A percentile compares a stretch with the other conserved stretches of the same genome.
Conservation (phyloP, 1,140 invertebrate species). For the Drosophila sturtevanti region DNA sequence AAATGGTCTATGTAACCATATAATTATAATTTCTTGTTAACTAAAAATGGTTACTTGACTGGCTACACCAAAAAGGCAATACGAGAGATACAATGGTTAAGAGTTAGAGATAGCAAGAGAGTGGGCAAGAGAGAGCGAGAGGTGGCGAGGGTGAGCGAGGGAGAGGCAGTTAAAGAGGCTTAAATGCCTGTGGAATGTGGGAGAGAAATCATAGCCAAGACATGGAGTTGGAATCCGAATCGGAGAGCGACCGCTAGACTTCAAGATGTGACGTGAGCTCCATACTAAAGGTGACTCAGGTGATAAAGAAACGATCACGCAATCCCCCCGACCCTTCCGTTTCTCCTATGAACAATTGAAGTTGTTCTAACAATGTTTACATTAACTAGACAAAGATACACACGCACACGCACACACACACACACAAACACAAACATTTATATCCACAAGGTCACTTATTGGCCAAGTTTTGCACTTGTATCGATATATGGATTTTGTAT, state of each 20-base stretch:
- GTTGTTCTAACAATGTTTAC: slow-evolving; percentile 61
- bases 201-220: slow-evolving; percentile 10
- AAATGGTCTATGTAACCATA: slow-evolving; percentile 63
- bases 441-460: slow-evolving; percentile 51
- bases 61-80: slow-evolving; percentile 14
- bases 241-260: slow-evolving; percentile 33
- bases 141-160: slow-evolving; percentile 1
- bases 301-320: slow-evolving; percentile 69
- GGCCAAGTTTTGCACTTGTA: slow-evolving; percentile 27
- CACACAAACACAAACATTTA: slow-evolving; percentile 19
- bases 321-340: background rate
- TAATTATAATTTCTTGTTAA: slow-evolving; percentile 55
- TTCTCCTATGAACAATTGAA: slow-evolving; percentile 35
- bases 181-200: background rate
- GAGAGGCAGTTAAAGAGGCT: background rate
- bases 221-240: slow-evolving; percentile 27
- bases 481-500: slow-evolving; percentile 17
- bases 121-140: background rate
- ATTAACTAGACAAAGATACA: slow-evolving; percentile 36
- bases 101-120: background rate
- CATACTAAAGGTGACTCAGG: slow-evolving; percentile 73
- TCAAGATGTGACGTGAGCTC: slow-evolving; percentile 59
- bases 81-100: slow-evolving; percentile 15
- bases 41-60: slow-evolving; percentile 68
- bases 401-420: slow-evolving; percentile 33